These are phyloP conservation scores for Nicator chloris DNA, from an alignment of 2,113 vertebrate species.

Conservation along the genomic window DNA sequence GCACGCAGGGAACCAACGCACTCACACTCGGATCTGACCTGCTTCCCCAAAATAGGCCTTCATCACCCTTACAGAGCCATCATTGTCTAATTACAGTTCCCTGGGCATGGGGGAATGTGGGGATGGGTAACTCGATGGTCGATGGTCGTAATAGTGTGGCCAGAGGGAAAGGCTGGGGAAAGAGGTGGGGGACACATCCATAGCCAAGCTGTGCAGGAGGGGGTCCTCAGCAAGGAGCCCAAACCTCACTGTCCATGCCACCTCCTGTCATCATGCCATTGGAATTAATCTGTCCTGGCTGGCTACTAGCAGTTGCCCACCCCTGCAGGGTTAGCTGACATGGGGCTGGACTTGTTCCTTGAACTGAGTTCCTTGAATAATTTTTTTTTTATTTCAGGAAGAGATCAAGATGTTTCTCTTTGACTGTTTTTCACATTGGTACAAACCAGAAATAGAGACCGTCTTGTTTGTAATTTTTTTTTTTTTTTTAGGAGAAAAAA, in stretches of 20 bases:
- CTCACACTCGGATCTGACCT: neutral
- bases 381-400: too few relatives aligned
- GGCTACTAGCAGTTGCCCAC: neutral
- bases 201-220: neutral
- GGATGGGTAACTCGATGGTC: rapidly evolving
- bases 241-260: neutral
- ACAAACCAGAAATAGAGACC: neutral
- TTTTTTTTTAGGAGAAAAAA: neutral
- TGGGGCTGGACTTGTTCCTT: neutral
- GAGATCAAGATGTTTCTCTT: neutral
- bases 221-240: neutral
- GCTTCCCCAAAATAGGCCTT: neutral
- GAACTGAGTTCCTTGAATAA: neutral
- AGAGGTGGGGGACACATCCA: neutral
- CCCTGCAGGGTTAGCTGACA: neutral
- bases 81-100: neutral
- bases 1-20: neutral
- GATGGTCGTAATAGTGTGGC: rapidly evolving
- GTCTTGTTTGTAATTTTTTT: neutral
- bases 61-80: neutral
- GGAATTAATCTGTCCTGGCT: neutral
- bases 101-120: rapidly evolving
- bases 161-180: neutral
- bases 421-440: neutral
- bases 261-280: neutral